These are phyloP conservation scores for Lophochroa leadbeateri DNA, from an alignment of 2,113 vertebrate species.

Conservation along the genomic window DNA sequence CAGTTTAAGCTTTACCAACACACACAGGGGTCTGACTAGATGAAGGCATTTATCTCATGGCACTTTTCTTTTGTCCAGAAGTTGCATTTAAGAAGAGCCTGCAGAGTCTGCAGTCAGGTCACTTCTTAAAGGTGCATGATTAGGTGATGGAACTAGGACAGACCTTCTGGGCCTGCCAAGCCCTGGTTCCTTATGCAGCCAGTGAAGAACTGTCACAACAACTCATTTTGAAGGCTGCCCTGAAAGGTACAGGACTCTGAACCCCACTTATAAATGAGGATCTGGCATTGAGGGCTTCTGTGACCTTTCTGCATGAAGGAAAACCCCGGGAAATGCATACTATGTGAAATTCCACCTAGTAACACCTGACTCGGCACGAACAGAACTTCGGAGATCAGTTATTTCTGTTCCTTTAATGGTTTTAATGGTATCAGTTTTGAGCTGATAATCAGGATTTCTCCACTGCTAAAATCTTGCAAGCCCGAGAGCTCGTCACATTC, in stretches of 20 bases:
- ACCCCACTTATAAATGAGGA: background rate
- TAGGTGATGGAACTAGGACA: background rate
- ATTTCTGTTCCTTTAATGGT: background rate
- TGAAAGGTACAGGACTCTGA: background rate
- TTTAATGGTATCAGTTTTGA: background rate
- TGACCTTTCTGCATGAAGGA: background rate
- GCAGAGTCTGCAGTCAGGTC: background rate
- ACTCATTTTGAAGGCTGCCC: background rate
- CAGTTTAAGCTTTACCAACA: background rate
- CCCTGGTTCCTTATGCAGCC: background rate
- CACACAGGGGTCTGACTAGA: background rate
- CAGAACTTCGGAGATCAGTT: background rate
- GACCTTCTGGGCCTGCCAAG: background rate
- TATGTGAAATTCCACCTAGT: background rate
- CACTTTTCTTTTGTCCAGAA: background rate
- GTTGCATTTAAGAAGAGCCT: background rate
- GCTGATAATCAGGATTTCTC: background rate
- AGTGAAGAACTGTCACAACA: background rate
- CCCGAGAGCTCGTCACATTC: fast-evolving
- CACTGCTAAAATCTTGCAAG: background rate
- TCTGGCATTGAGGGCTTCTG: background rate
- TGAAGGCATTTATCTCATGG: background rate
- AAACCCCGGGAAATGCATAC: background rate
- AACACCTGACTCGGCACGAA: background rate
- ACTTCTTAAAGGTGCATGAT: background rate